Conservation (phyloP, 2,113 vertebrate species). For the Ptyas mucosa region DNA sequence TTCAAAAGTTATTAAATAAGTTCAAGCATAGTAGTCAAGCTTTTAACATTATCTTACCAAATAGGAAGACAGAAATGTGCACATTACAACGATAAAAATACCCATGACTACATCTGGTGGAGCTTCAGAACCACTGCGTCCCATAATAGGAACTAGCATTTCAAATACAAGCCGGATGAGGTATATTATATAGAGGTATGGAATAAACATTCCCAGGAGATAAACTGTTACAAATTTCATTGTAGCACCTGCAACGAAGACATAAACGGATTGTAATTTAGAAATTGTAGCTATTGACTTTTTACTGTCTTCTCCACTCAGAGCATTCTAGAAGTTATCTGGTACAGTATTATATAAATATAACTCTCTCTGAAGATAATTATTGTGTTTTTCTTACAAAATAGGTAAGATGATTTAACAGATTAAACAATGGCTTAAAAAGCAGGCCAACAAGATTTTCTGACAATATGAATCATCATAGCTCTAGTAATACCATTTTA, state of each 20-base stretch:
- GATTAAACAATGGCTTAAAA: background rate
- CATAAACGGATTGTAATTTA: fast-evolving
- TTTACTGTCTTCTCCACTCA: background rate
- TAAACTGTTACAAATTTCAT: conserved; percentile 82
- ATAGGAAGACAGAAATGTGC: conserved; percentile 86
- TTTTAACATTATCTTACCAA: conserved; percentile 78
- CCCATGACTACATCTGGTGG: conserved; percentile 88
- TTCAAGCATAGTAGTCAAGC: background rate
- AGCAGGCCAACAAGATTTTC: background rate
- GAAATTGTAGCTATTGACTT: background rate
- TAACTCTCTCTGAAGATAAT: background rate
- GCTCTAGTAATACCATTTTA: too few relatives aligned
- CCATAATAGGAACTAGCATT: conserved; percentile 94
- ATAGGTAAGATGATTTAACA: background rate
- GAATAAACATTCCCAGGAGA: conserved; percentile 84
- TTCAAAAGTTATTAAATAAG: background rate
- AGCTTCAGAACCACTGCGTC: conserved; percentile 92
- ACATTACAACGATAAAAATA: conserved; percentile 76
- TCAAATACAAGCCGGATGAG: conserved; percentile 94
- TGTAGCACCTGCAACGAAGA: conserved; percentile 73
- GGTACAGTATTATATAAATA: background rate
- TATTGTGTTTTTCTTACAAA: background rate
- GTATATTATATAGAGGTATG: conserved; percentile 88
- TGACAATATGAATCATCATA: background rate
- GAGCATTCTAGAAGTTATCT: background rate